Conservation (phyloP, 2,888 invertebrate genomes). For the Axea sp. region DNA sequence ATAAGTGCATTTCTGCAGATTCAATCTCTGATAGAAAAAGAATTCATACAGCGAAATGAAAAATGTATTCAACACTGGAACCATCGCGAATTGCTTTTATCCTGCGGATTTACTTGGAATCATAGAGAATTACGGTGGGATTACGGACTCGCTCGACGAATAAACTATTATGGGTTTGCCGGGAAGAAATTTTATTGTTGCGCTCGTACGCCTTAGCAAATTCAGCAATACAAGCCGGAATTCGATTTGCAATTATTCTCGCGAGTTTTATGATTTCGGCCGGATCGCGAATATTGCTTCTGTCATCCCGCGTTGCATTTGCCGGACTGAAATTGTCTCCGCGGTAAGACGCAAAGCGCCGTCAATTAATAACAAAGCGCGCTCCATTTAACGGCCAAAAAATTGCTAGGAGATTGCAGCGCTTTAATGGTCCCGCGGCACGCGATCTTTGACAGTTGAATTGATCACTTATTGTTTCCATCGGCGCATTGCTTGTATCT, state of each 20-base stretch:
- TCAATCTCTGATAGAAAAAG: slow-evolving; percentile 35
- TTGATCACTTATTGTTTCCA: too few relatives aligned
- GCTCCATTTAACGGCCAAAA: too few relatives aligned
- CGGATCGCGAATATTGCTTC: slow-evolving; percentile 9
- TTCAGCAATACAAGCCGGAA: slow-evolving; percentile 28
- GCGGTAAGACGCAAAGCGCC: too few relatives aligned
- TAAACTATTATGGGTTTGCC: slow-evolving; percentile 46
- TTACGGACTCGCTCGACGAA: slow-evolving; percentile 43
- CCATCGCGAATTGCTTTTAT: slow-evolving; percentile 51
- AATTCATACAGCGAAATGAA: slow-evolving; percentile 35
- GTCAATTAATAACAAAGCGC: slow-evolving; percentile 50
- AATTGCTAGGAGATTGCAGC: too few relatives aligned
- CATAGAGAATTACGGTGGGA: slow-evolving; percentile 52
- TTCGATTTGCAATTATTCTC: slow-evolving; percentile 40
- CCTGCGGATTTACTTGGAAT: slow-evolving; percentile 47
- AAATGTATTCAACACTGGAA: slow-evolving; percentile 43
- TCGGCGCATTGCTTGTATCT: too few relatives aligned
- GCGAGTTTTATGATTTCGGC: slow-evolving; percentile 26
- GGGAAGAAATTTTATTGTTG: slow-evolving; percentile 51
- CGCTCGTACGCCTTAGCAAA: slow-evolving; percentile 34
- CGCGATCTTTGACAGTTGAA: too few relatives aligned
- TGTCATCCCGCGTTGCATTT: slow-evolving; percentile 15
- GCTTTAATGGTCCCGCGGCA: too few relatives aligned
- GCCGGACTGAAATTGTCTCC: slow-evolving; percentile 25
- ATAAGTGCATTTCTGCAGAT: too few relatives aligned